Evolutionary conservation across 2,113 vertebrate species (phyloP).

Genomic region (Saccopteryx bilineata): DNA sequence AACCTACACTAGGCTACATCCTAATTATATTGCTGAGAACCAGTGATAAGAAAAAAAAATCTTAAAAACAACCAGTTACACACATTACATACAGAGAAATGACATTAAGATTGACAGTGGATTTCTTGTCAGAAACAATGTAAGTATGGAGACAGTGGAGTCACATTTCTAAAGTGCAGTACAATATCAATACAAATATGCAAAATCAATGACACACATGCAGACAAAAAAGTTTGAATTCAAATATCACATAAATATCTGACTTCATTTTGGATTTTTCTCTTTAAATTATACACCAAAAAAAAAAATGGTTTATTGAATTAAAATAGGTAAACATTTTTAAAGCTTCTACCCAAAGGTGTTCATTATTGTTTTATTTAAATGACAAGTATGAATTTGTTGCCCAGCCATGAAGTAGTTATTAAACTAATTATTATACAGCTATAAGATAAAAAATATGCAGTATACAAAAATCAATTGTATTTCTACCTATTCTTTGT

Average conservation of each 20-base stretch:
- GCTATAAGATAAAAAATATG: neutral
- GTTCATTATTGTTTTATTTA: neutral
- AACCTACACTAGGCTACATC: neutral
- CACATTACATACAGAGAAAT: neutral
- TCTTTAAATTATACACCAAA: neutral
- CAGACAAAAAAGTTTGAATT: neutral
- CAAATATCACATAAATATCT: neutral
- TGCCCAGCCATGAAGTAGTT: neutral
- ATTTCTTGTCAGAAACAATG: neutral
- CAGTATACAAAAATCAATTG: constrained; percentile 6
- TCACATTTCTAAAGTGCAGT: neutral
- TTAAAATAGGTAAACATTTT: neutral
- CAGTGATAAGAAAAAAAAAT: neutral
- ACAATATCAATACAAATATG: neutral
- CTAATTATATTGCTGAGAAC: neutral
- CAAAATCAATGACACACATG: neutral
- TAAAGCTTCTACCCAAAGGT: neutral
- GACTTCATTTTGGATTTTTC: neutral
- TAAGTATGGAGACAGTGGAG: neutral
- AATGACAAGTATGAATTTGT: neutral
- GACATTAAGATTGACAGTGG: neutral
- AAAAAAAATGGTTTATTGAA: neutral
- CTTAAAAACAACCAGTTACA: neutral
- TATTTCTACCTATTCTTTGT: neutral
- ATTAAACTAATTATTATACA: neutral